A percentile compares a stretch with the other conserved stretches of the same genome.
Evolutionary conservation across 2,888 invertebrate genomes (phyloP).

Genomic region (Pachydiplax longipennis): DNA sequence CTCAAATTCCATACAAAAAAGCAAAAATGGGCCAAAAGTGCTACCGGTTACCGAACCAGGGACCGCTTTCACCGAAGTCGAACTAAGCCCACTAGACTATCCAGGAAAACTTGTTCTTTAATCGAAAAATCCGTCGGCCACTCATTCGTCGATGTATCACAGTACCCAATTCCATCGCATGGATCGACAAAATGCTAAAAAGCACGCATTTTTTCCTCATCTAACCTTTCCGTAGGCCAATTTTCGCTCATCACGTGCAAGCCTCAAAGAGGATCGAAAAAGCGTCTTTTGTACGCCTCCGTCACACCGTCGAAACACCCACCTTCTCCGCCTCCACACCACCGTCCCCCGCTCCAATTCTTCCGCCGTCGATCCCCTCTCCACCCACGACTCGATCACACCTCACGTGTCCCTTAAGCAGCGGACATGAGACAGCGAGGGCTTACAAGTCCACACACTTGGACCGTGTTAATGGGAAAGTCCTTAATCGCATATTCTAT

Average conservation of each 20-base stretch:
- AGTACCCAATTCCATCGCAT: too few species aligned
- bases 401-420: background rate
- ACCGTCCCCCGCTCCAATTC: background rate
- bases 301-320: background rate
- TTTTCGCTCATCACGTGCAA: background rate
- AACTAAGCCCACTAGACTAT: too few species aligned
- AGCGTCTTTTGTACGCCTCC: background rate
- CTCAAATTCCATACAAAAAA: too few species aligned
- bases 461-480: background rate
- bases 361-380: background rate
- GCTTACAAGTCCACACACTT: background rate
- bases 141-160: too few species aligned
- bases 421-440: background rate
- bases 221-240: background rate
- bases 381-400: background rate
- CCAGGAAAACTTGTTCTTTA: too few species aligned
- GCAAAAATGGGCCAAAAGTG: too few species aligned
- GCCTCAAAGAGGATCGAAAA: background rate
- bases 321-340: background rate
- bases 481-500: background rate
- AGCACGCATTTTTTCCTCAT: too few species aligned
- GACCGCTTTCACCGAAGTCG: too few species aligned
- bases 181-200: too few species aligned
- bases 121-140: too few species aligned
- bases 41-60: too few species aligned